phyloP scores from a whole-genome alignment of 37 sponge, comb jelly and placozoan species.

The Haliclona indistincta region DNA sequence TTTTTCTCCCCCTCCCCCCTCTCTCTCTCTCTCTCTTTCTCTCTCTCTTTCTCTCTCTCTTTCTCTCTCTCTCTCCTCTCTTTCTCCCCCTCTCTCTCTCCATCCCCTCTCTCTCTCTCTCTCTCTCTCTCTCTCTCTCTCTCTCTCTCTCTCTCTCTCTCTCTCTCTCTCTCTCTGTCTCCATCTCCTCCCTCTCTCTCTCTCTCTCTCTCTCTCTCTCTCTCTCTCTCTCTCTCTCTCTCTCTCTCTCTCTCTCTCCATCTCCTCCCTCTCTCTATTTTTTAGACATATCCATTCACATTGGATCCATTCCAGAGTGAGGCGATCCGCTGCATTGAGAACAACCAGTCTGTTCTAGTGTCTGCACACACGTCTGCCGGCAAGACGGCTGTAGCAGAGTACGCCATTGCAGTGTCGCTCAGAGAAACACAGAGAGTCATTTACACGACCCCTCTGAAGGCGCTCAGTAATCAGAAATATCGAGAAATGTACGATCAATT shows the following conservation, averaged over 20 bases:
- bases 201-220: constrained; percentile 14
- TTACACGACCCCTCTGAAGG: constrained; percentile 99
- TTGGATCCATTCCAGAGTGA: constrained; percentile 96
- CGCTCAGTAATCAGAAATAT: constrained; percentile 96
- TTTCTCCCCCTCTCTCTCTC: neutral
- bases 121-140: neutral
- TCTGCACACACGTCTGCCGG: constrained; percentile 99
- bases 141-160: neutral
- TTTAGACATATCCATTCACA: constrained; percentile 83
- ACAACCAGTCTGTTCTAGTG: constrained; percentile 92
- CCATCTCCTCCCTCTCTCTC: neutral
- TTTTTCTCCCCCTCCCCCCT: neutral
- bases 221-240: constrained; percentile 11
- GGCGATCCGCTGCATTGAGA: constrained; percentile 89
- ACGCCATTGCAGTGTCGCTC: constrained; percentile 93
- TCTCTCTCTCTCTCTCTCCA: constrained; percentile 2
- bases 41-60: neutral
- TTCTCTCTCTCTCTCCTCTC: constrained; percentile 2
- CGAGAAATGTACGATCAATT: constrained; percentile 92
- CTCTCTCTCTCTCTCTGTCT: constrained; percentile 17
- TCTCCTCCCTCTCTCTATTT: neutral
- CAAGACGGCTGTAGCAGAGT: constrained; percentile 98
- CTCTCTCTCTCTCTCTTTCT: neutral
- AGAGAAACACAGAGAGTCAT: constrained; percentile 96
- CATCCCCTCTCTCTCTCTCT: neutral